These are phyloP conservation scores for Clarias laeviceps DNA, from an alignment of 2,797 vertebrate genomes.

Conservation along the genomic window DNA sequence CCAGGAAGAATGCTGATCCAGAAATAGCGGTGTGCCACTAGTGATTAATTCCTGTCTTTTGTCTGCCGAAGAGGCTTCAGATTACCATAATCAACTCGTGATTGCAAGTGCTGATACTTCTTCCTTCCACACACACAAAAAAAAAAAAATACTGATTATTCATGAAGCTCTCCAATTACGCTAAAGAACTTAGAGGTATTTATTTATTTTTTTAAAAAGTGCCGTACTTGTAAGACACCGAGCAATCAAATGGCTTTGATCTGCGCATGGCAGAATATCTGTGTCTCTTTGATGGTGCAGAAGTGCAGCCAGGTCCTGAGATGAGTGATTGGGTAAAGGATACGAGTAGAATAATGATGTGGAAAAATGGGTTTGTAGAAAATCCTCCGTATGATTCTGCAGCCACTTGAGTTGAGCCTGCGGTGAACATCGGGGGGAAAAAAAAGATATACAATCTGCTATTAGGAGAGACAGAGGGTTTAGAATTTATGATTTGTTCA, in stretches of 20 bases:
- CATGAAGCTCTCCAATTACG: constrained; percentile 55
- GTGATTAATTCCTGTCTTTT: constrained; percentile 60
- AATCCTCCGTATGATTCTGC: not conserved
- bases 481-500: not conserved
- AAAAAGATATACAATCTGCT: not conserved
- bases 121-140: constrained; percentile 27
- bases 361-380: not conserved
- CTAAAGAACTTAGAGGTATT: constrained; percentile 38
- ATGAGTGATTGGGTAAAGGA: constrained; percentile 33
- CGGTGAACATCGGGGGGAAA: not conserved
- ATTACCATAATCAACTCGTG: constrained; percentile 60
- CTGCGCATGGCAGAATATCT: constrained; percentile 10
- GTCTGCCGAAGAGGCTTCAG: constrained; percentile 51
- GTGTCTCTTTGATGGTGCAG: constrained; percentile 14
- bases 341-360: not conserved
- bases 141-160: constrained; percentile 45
- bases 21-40: constrained; percentile 53
- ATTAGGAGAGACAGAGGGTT: not conserved
- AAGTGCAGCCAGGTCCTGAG: not conserved
- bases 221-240: not conserved
- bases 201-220: not conserved
- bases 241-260: constrained; percentile 46
- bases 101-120: constrained; percentile 57
- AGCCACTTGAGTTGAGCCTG: not conserved
- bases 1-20: constrained; percentile 46